These are phyloP conservation scores for Poliocrania exsul DNA, from an alignment of 2,797 vertebrate species.

Conservation along the genomic window DNA sequence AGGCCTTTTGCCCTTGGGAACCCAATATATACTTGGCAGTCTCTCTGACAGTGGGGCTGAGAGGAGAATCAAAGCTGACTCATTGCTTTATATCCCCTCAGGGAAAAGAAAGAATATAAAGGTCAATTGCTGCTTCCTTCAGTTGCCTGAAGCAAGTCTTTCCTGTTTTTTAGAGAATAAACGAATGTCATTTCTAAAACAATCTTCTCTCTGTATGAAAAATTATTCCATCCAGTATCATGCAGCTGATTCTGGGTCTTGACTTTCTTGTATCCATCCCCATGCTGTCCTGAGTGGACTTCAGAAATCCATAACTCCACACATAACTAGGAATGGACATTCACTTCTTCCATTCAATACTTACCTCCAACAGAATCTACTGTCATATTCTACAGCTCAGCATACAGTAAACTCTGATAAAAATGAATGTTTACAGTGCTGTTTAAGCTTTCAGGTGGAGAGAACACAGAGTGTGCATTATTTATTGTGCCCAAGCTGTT, in stretches of 20 bases:
- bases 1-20: constrained; percentile 56
- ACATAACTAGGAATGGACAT: not conserved
- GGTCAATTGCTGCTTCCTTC: constrained; percentile 37
- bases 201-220: not conserved
- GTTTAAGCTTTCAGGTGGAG: not conserved
- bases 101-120: constrained; percentile 29
- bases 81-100: not conserved
- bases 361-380: not conserved
- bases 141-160: constrained; percentile 12
- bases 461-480: not conserved
- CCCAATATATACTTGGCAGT: constrained; percentile 43
- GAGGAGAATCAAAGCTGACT: constrained; percentile 32
- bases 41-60: constrained; percentile 1
- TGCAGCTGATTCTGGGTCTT: not conserved
- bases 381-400: not conserved
- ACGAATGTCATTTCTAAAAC: not conserved
- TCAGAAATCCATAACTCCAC: not conserved
- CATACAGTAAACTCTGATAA: not conserved
- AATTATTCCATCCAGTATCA: not conserved
- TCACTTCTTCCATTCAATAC: not conserved
- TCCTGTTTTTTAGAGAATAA: constrained; percentile 15
- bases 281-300: fast-evolving
- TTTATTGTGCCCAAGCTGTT: not conserved
- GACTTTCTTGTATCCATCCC: not conserved
- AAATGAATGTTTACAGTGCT: not conserved